phyloP scores from a whole-genome alignment of 2,888 invertebrate genomes.

The Acanthosepion pharaonis region DNA sequence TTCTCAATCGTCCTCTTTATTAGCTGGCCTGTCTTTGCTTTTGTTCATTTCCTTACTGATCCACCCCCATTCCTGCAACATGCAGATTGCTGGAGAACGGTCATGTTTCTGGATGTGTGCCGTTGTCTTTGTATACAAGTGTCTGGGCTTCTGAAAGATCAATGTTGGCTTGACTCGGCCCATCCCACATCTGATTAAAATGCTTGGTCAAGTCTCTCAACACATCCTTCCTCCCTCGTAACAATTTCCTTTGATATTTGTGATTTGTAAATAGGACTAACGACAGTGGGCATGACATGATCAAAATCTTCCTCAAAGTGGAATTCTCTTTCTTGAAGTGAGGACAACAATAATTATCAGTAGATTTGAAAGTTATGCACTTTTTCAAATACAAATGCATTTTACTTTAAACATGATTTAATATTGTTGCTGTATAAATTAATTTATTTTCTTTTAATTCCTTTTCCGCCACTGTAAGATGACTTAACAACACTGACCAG shows the following conservation, averaged over 20 bases:
- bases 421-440: too few relatives aligned
- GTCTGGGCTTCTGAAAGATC: slow-evolving; percentile 38
- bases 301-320: background rate
- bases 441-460: too few relatives aligned
- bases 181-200: slow-evolving; percentile 16
- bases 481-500: too few relatives aligned
- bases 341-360: background rate
- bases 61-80: background rate
- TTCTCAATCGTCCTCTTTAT: slow-evolving; percentile 33
- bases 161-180: background rate
- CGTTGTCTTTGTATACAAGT: background rate
- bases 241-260: background rate
- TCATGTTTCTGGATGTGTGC: background rate
- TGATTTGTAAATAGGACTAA: background rate
- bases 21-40: background rate
- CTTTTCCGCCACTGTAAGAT: too few relatives aligned
- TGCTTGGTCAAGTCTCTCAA: slow-evolving; percentile 24
- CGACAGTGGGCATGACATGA: background rate
- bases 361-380: too few relatives aligned
- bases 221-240: background rate
- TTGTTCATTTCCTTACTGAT: background rate
- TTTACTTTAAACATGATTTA: too few relatives aligned
- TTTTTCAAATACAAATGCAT: too few relatives aligned
- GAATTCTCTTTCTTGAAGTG: background rate
- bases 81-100: background rate